A percentile compares a stretch with the other conserved stretches of the same genome.
Conservation (phyloP, 2,888 invertebrate genomes). For the Oligia fasciuncula region DNA sequence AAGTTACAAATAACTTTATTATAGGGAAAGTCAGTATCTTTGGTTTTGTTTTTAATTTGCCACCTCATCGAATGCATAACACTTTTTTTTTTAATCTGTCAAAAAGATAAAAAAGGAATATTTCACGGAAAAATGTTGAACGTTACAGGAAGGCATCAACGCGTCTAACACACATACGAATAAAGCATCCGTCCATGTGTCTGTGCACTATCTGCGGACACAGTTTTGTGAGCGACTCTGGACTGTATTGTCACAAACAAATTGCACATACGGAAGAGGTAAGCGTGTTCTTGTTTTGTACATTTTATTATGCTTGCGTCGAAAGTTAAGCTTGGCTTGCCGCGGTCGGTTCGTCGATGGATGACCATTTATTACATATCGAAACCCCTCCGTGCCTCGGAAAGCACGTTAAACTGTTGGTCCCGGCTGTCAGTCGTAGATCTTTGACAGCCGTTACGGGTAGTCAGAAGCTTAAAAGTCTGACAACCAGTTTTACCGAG, state of each 20-base stretch:
- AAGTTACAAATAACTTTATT: not conserved
- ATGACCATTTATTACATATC: too few relatives aligned
- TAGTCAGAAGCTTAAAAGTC: too few relatives aligned
- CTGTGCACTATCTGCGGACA: slow-evolving; percentile 84
- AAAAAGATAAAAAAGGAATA: too few relatives aligned
- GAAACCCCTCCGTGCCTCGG: too few relatives aligned
- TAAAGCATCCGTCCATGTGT: slow-evolving; percentile 81
- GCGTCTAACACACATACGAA: slow-evolving; percentile 79
- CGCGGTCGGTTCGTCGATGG: too few relatives aligned
- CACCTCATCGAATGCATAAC: not conserved
- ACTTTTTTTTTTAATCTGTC: not conserved
- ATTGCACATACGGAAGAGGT: slow-evolving; percentile 80
- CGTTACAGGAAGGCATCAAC: slow-evolving; percentile 82
- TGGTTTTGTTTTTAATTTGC: not conserved
- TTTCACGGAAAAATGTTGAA: not conserved
- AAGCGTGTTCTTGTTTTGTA: not conserved
- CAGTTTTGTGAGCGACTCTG: slow-evolving; percentile 83
- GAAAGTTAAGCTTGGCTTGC: too few relatives aligned
- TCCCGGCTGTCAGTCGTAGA: too few relatives aligned
- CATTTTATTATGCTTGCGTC: not conserved
- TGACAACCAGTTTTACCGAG: too few relatives aligned
- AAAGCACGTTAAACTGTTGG: too few relatives aligned
- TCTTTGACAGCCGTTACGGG: too few relatives aligned
- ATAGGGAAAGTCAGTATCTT: not conserved
- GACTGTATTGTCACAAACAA: slow-evolving; percentile 80